Evolutionary conservation across 1,140 invertebrate genomes (phyloP).

Genomic region (Danaus plexippus): DNA sequence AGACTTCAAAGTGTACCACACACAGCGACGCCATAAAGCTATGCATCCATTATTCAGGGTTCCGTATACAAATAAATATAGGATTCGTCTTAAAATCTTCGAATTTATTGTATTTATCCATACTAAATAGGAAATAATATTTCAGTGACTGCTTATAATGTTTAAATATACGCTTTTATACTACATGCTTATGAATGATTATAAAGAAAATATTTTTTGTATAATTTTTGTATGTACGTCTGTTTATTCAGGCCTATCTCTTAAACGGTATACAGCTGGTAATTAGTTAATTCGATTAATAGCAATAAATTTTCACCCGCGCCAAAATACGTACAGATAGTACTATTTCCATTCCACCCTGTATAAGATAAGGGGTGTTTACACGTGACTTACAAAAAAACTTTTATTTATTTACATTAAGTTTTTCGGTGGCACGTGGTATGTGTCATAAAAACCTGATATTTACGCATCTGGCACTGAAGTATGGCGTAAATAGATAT

Average conservation of each 20-base stretch:
- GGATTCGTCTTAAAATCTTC: too few species aligned
- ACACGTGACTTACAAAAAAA: constrained; percentile 22
- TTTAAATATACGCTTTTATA: neutral
- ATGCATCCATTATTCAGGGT: constrained; percentile 2
- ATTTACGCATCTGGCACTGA: constrained; percentile 28
- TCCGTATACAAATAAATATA: constrained; percentile 6
- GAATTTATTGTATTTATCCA: too few species aligned
- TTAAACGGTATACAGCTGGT: too few species aligned
- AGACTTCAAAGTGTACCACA: constrained; percentile 17
- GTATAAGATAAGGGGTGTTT: constrained; percentile 23
- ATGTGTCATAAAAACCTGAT: constrained; percentile 30
- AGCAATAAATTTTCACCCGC: too few species aligned
- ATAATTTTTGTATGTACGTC: constrained; percentile 2
- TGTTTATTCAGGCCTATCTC: neutral
- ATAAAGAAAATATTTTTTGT: constrained; percentile 5
- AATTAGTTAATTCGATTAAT: too few species aligned
- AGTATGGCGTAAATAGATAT: too few species aligned
- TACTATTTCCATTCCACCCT: too few species aligned
- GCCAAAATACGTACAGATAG: too few species aligned
- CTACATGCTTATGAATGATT: neutral
- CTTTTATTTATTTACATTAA: constrained; percentile 36
- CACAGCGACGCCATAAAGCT: constrained; percentile 6
- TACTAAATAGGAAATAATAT: neutral
- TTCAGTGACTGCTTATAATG: neutral
- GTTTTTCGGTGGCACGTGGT: constrained; percentile 27